Percentiles rank a stretch among this genome's conserved stretches.
phyloP scores from a whole-genome alignment of 2,797 vertebrate species.

The Sarcophilus harrisii region DNA sequence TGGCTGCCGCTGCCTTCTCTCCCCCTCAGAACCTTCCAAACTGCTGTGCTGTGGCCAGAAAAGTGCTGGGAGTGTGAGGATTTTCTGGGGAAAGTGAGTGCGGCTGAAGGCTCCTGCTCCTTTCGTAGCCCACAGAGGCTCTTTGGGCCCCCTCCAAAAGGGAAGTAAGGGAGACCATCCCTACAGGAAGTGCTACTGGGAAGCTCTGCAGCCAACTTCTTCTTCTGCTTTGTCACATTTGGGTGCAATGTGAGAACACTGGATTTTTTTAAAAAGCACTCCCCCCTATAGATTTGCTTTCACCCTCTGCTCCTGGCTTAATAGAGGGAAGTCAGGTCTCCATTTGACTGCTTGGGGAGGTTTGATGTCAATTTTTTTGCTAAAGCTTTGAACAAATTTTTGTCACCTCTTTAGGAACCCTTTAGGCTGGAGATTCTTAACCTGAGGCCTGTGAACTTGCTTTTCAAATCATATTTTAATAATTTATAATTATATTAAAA shows the following conservation, averaged over 20 bases:
- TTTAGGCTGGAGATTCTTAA: not conserved
- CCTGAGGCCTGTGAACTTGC: not conserved
- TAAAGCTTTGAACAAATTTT: not conserved
- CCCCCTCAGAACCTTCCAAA: not conserved
- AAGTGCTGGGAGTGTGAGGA: not conserved
- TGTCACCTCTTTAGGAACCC: too few species aligned
- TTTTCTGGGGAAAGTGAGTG: not conserved
- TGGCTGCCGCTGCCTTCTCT: not conserved
- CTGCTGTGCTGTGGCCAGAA: not conserved
- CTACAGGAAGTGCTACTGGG: not conserved
- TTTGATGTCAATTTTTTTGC: conserved; percentile 28
- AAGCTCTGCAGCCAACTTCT: conserved; percentile 17
- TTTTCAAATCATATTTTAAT: not conserved
- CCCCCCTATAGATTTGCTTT: not conserved
- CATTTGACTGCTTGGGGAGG: not conserved
- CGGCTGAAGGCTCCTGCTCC: rapidly evolving
- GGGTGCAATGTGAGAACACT: not conserved
- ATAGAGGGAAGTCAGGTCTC: not conserved
- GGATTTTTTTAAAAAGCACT: not conserved
- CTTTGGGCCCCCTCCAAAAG: not conserved
- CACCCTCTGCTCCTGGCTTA: not conserved
- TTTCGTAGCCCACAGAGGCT: not conserved
- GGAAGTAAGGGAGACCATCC: not conserved
- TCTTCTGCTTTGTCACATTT: conserved; percentile 4
- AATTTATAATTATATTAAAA: not conserved